These are phyloP conservation scores for Limnephilus rhombicus DNA, from an alignment of 2,888 invertebrate genomes.

Conservation along the genomic window DNA sequence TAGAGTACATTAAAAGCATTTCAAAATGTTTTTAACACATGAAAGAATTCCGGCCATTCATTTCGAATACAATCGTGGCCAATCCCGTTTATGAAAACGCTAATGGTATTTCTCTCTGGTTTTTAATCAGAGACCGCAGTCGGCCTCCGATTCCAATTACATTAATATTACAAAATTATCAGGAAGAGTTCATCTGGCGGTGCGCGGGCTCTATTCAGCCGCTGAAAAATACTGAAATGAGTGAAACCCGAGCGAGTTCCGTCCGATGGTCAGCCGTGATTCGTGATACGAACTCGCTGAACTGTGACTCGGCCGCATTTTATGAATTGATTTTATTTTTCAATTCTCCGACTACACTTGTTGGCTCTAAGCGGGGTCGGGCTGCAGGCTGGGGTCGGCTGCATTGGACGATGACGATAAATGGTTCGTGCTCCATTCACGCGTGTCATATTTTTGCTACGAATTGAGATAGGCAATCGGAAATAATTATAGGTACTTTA, in stretches of 20 bases:
- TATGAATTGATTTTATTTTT: slow-evolving; percentile 13
- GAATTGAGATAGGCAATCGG: not conserved
- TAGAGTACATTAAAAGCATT: not conserved
- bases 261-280: slow-evolving; percentile 48
- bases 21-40: slow-evolving; percentile 11
- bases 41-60: not conserved
- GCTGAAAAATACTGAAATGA: slow-evolving; percentile 48
- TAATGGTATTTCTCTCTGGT: slow-evolving; percentile 22
- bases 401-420: slow-evolving; percentile 1
- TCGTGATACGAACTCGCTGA: slow-evolving; percentile 53
- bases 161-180: slow-evolving; percentile 39
- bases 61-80: not conserved
- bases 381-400: not conserved
- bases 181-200: slow-evolving; percentile 49
- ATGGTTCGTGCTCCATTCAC: not conserved
- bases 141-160: slow-evolving; percentile 47
- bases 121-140: slow-evolving; percentile 13
- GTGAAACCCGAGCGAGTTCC: slow-evolving; percentile 24
- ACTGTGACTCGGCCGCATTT: slow-evolving; percentile 43
- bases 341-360: slow-evolving; percentile 2
- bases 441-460: not conserved
- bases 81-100: slow-evolving; percentile 11
- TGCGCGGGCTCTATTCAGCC: slow-evolving; percentile 27
- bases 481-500: not conserved
- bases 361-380: not conserved